Evolutionary conservation across 1,140 invertebrate genomes (phyloP).

Genomic region (Cotesia chilonis): DNA sequence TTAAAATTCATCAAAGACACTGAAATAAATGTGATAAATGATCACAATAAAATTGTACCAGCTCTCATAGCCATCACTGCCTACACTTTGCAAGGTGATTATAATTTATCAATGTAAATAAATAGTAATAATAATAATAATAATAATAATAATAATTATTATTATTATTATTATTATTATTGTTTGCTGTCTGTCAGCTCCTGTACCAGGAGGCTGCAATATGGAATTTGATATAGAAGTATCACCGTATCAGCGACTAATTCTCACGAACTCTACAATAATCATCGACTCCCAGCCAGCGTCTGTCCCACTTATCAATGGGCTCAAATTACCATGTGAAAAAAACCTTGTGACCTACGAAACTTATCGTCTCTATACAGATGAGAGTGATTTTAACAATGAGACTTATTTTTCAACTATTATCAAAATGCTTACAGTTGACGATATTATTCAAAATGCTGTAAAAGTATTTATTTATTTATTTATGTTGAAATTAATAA

Average conservation of each 20-base stretch:
- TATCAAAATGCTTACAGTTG: conserved; percentile 70
- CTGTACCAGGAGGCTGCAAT: conserved; percentile 82
- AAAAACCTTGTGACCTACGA: conserved; percentile 62
- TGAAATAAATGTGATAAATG: conserved; percentile 60
- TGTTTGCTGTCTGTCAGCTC: conserved; percentile 66
- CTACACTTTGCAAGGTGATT: conserved; percentile 68
- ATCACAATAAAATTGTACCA: conserved; percentile 57
- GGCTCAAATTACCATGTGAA: conserved; percentile 51
- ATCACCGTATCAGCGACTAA: conserved; percentile 72
- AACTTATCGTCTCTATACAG: conserved; percentile 73
- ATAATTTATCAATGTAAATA: neutral
- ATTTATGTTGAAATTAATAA: neutral
- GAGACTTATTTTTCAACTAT: conserved; percentile 73
- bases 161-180: no score
- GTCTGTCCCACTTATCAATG: conserved; percentile 51
- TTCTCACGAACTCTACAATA: conserved; percentile 65
- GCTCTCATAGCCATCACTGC: conserved; percentile 66
- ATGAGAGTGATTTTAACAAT: conserved; percentile 67
- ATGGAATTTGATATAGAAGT: conserved; percentile 73
- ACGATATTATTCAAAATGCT: conserved; percentile 68
- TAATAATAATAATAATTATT: no score
- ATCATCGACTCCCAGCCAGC: conserved; percentile 71
- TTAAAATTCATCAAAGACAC: conserved; percentile 32
- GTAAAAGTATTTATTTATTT: conserved; percentile 62
- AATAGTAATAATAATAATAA: neutral